Percentiles rank a stretch among this genome's conserved stretches.
phyloP scores from a whole-genome alignment of 2,888 invertebrate genomes.

The Eupithecia centaureata region DNA sequence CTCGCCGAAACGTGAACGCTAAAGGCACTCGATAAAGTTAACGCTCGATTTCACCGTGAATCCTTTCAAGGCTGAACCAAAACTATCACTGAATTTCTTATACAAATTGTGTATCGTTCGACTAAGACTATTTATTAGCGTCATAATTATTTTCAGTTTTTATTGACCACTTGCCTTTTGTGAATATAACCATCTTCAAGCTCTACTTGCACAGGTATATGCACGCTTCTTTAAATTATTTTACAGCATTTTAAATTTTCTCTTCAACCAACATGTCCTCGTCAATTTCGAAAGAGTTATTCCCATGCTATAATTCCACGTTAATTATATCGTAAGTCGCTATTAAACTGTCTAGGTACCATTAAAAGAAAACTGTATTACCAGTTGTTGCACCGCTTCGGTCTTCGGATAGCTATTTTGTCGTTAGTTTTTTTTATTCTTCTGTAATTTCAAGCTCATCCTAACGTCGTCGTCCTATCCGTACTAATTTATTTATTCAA shows the following conservation, averaged over 20 bases:
- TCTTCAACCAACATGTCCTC: constrained; percentile 15
- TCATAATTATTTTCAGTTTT: neutral
- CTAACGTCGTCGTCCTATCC: constrained; percentile 45
- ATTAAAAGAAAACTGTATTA: constrained; percentile 26
- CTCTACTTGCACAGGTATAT: neutral
- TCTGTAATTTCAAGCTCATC: constrained; percentile 53
- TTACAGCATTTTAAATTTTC: constrained; percentile 15
- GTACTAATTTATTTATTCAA: constrained; percentile 41
- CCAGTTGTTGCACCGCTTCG: constrained; percentile 46
- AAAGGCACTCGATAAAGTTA: constrained; percentile 38
- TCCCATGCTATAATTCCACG: constrained; percentile 27
- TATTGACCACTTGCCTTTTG: neutral
- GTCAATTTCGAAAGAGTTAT: constrained; percentile 26
- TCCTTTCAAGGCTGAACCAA: constrained; percentile 32
- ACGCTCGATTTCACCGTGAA: constrained; percentile 37
- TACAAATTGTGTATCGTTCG: neutral
- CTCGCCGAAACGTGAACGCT: constrained; percentile 40
- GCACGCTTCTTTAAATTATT: constrained; percentile 9
- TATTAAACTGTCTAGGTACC: constrained; percentile 33
- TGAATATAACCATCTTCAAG: neutral
- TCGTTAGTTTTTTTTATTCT: constrained; percentile 51
- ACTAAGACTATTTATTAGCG: neutral
- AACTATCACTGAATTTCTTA: constrained; percentile 21
- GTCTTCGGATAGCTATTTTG: constrained; percentile 47
- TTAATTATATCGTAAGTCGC: constrained; percentile 31